Evolutionary conservation across 2,888 invertebrate species (phyloP), one percentile per base, ranked within the genome.

Genomic region (Luperina nickerlii): DNA sequence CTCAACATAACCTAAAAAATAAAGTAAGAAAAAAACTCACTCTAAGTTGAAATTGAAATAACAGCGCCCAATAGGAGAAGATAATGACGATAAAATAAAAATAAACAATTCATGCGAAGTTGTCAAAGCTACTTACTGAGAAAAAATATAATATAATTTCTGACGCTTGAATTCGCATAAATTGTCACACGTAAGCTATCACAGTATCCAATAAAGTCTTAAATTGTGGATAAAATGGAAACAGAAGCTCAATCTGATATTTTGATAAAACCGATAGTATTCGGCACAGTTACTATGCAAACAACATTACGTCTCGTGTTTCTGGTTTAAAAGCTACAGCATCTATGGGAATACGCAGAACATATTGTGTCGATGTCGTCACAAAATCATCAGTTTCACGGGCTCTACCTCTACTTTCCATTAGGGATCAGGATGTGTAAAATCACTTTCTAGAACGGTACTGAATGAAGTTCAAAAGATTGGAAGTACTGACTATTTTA

Each of bases 11-110:
- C 42, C 24, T 68, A 60, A 57, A 57, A 57, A 24, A 57, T 11
- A 57, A 57, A 57, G 11, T 57, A 57, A n/a, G 48, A 13, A 11
- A 57, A 24, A 57, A 57, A 20, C 24, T 20, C 45, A 62, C 67
- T 72, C 15, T 77, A 54, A 38, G 38, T 69, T 57, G n/a, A 20
- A 69, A 76, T 76, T 76, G n/a, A 65, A 76, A 63, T 68, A 5
- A 13, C 5, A 45, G 32, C 11, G 4, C 24, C 20, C 7, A 32
- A n/a, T 54, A 32, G 24, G 8, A 77, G 15, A 62, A 63, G 45
- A 48, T 9, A 42, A 27, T 3, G 18, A 70, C 3, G 7, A 38
- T 18, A n/a, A 57, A 54, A 60, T 69, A 63, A n/a, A 32, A 45
- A 62, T n/a, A 45, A 63, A 27, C n/a, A 81, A 51, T 42, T 57